Evolutionary conservation across 2,797 vertebrate genomes (phyloP).

Genomic region (Steatocranus sp.): DNA sequence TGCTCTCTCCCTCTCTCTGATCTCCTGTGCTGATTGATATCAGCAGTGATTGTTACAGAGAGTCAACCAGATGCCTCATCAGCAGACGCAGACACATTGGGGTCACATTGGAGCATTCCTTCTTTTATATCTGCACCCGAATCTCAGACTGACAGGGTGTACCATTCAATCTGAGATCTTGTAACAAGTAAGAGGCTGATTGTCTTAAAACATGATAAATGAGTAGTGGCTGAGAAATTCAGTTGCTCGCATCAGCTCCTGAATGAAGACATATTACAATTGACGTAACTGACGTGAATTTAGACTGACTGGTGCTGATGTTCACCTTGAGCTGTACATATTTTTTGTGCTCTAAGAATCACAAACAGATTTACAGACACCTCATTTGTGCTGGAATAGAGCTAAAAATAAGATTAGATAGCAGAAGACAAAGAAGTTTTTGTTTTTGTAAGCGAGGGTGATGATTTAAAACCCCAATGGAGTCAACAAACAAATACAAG

Average conservation of each 20-base stretch:
- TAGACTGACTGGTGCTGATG: background rate
- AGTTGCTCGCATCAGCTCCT: background rate
- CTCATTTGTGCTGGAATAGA: background rate
- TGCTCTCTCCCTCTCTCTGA: constrained; percentile 25
- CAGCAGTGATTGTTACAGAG: constrained; percentile 53
- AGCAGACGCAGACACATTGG: constrained; percentile 62
- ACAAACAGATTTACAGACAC: background rate
- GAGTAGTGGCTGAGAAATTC: background rate
- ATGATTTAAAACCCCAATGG: background rate
- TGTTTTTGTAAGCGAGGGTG: background rate
- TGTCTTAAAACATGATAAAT: constrained; percentile 31
- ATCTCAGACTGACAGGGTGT: constrained; percentile 27
- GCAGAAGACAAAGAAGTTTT: background rate
- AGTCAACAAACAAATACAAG: background rate
- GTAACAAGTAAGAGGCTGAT: constrained; percentile 1
- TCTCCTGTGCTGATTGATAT: constrained; percentile 66
- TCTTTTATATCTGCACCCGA: constrained; percentile 6
- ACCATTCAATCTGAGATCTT: background rate
- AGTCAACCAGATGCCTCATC: constrained; percentile 66
- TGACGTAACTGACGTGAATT: background rate
- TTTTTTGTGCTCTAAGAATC: background rate
- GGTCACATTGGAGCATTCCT: constrained; percentile 49
- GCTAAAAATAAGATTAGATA: background rate
- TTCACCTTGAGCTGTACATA: background rate
- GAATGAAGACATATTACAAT: background rate